These are phyloP conservation scores for Homarus americanus DNA, from an alignment of 1,140 invertebrate genomes.

Conservation along the genomic window DNA sequence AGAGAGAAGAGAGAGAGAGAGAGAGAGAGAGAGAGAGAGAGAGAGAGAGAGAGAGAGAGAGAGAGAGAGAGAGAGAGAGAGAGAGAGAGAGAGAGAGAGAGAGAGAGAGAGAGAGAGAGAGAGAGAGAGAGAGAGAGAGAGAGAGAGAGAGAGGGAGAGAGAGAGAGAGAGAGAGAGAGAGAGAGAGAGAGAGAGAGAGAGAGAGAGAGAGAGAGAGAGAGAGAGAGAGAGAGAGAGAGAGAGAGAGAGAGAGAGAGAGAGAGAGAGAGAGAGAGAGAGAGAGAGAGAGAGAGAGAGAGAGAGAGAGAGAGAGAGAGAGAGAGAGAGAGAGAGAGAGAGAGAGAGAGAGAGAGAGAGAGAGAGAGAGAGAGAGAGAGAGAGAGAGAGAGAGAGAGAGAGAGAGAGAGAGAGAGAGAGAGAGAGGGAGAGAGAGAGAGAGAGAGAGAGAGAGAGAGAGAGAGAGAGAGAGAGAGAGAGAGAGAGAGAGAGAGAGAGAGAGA, in stretches of 20 bases:
- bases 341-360: background rate
- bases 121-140: background rate
- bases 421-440: too few relatives aligned
- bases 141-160: background rate
- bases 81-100: background rate
- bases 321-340: background rate
- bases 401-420: background rate
- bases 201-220: too few relatives aligned
- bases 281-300: background rate
- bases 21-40: too few relatives aligned
- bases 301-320: background rate
- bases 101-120: background rate
- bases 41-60: too few relatives aligned
- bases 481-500: too few relatives aligned
- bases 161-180: too few relatives aligned
- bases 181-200: background rate
- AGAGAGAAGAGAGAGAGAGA: too few relatives aligned
- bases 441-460: too few relatives aligned
- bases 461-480: too few relatives aligned
- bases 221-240: background rate
- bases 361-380: slow-evolving; percentile 14
- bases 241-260: background rate
- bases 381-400: slow-evolving; percentile 18
- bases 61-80: too few relatives aligned
- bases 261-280: background rate